phyloP scores from a whole-genome alignment of 1,140 invertebrate species.

The Chironomus striatipennis region DNA sequence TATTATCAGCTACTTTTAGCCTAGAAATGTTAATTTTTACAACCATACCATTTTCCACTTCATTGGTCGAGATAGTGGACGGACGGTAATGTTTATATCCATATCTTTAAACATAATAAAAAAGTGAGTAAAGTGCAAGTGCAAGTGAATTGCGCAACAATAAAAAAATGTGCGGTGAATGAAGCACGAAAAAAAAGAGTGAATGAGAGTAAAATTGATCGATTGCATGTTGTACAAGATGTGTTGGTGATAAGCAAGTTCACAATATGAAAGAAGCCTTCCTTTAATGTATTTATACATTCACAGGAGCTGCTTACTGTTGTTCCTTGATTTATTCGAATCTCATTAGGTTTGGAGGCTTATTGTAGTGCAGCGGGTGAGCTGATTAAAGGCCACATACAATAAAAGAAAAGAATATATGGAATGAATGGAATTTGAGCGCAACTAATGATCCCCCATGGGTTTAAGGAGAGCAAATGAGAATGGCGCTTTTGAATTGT shows the following conservation, averaged over 20 bases:
- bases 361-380: background rate
- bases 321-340: constrained; percentile 19
- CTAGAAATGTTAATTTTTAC: too few species aligned
- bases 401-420: too few species aligned
- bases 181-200: background rate
- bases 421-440: constrained; percentile 21
- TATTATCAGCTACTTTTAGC: too few species aligned
- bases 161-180: background rate
- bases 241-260: constrained; percentile 18
- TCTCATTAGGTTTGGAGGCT: background rate
- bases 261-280: background rate
- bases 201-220: constrained; percentile 10
- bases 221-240: constrained; percentile 20
- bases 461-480: background rate
- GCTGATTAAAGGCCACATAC: constrained; percentile 15
- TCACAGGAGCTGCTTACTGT: constrained; percentile 1
- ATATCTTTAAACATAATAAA: too few species aligned
- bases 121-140: too few species aligned
- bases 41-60: too few species aligned
- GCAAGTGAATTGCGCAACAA: background rate
- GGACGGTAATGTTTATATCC: too few species aligned
- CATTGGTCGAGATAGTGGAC: too few species aligned
- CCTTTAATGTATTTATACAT: background rate
- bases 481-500: too few species aligned
- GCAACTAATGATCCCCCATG: constrained; percentile 17